A percentile compares a stretch with the other conserved stretches of the same genome.
These are phyloP conservation scores for Dicrostonyx torquatus DNA, from an alignment of 2,797 vertebrate species.

Conservation along the genomic window DNA sequence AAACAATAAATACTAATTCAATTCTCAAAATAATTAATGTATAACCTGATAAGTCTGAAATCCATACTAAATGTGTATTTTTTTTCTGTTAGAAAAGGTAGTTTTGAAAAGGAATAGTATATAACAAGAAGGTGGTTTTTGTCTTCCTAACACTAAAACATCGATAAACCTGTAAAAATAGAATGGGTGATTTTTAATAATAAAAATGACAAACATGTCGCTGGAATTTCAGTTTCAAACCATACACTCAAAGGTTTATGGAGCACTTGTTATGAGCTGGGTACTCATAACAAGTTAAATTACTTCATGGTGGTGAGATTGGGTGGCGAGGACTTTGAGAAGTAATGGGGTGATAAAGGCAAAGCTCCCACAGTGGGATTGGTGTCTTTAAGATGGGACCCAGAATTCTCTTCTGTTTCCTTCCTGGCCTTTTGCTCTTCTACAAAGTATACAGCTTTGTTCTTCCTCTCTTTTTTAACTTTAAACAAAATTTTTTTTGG, in stretches of 20 bases:
- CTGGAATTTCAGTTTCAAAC: background rate
- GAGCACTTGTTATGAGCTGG: background rate
- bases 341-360: background rate
- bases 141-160: conserved; percentile 25
- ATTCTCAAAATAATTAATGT: background rate
- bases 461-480: no score
- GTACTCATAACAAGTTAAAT: background rate
- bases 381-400: background rate
- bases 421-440: background rate
- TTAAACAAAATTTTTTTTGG: no score
- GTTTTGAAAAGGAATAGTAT: background rate
- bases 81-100: background rate
- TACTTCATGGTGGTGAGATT: background rate
- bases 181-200: background rate
- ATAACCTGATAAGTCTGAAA: background rate
- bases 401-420: background rate
- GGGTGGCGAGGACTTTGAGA: background rate
- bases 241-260: background rate
- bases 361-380: background rate
- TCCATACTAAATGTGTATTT: background rate
- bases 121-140: background rate
- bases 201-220: background rate
- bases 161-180: background rate
- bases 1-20: background rate
- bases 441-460: background rate